phyloP scores from a whole-genome alignment of 1,140 invertebrate genomes.

The Atta cephalotes region DNA sequence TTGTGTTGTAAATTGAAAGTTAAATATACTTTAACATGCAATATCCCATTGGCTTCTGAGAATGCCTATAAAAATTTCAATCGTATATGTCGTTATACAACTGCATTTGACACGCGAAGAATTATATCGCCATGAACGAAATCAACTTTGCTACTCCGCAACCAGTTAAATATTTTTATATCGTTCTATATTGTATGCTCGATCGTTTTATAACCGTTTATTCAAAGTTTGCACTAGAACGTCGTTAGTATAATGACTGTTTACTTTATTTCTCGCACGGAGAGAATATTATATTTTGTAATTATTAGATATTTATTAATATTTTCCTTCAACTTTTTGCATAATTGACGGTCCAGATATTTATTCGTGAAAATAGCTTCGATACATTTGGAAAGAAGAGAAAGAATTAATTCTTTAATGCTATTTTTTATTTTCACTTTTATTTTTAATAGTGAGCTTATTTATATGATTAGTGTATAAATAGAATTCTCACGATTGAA shows the following conservation, averaged over 20 bases:
- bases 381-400: not conserved
- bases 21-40: slow-evolving; percentile 51
- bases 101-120: slow-evolving; percentile 62
- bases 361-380: not conserved
- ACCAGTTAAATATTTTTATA: slow-evolving; percentile 66
- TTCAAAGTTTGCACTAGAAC: not conserved
- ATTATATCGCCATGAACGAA: slow-evolving; percentile 61
- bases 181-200: slow-evolving; percentile 41
- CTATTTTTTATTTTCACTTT: not conserved
- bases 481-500: not conserved
- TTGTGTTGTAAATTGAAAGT: slow-evolving; percentile 66
- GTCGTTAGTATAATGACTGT: not conserved
- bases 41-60: slow-evolving; percentile 52
- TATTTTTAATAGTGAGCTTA: not conserved
- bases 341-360: slow-evolving; percentile 19
- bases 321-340: not conserved
- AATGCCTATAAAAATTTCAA: not conserved
- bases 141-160: slow-evolving; percentile 51
- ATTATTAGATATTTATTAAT: slow-evolving; percentile 1
- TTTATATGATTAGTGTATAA: not conserved
- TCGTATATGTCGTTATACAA: slow-evolving; percentile 42
- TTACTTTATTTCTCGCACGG: not conserved
- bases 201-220: slow-evolving; percentile 27
- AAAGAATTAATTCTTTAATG: not conserved
- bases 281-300: slow-evolving; percentile 14